Base-by-base conservation (phyloP, 2,113 vertebrate species). In the Menura novaehollandiae region DNA sequence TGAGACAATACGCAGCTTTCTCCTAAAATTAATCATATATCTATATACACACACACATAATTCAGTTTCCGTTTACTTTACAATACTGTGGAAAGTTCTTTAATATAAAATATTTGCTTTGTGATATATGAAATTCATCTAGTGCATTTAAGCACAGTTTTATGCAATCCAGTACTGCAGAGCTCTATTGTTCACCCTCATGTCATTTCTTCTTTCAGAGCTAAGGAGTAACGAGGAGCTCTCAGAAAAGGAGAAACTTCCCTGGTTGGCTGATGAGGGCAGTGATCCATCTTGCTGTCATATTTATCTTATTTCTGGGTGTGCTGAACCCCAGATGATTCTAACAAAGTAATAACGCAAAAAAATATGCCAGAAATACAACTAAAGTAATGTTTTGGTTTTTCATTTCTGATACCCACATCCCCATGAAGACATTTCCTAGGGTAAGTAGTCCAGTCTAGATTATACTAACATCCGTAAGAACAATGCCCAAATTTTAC, bases 211-310 rank as follows among this genome's bases (percentile, higher is more conserved):
- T 84, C 72, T 95, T 95, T 86, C 79, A 92, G 51, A 85, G 78
- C 8, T 28, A 68, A 91, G 43, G 71, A 93, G 20, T 80, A 68
- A 95, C 84, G 85, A 97, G 37, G 30, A 84, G 51, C 35, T 60
- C 63, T 69, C 43, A 62, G 83, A 92, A 83, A 93, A 86, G 55
- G 26, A 86, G 39, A 71, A 93, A 71, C 33, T 75, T 62, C 43
- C 41, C 63, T 63, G 55, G 60, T 7, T 91, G 51, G 75, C 37
- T 92, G 86, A 74, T 63, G 39, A 91, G 62, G 68, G n/a, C 35
- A 71, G 19, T 44, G 33, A 96, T 96, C 84, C 60, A 95, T 97
- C 94, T 84, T 95, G 63, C 44, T 94, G 93, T 89, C 73, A 44
- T 56, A 86, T 60, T 60, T 67, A 13, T 67, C 60, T 78, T 86